phyloP scores from a whole-genome alignment of 64 coral and sea anemone genomes.

The Stichodactyla helianthus region DNA sequence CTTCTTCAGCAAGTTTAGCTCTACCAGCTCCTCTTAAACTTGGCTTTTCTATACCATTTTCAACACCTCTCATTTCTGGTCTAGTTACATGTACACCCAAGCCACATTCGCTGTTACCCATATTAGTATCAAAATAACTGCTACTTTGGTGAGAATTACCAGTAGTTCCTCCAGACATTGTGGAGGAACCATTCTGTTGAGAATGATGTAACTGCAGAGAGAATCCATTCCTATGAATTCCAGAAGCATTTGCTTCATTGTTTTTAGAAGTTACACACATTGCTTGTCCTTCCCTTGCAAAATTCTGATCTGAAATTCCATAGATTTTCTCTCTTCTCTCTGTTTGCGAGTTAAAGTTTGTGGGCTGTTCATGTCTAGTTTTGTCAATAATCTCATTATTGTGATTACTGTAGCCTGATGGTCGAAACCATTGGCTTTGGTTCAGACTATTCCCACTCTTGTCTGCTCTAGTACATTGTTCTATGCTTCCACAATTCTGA shows the following conservation, averaged over 20 bases:
- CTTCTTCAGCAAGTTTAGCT: constrained; percentile 67
- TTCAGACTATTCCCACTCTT: not conserved
- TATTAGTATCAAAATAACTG: not conserved
- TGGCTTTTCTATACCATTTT: not conserved
- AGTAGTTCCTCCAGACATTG: not conserved
- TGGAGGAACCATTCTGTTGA: not conserved
- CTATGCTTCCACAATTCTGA: too few relatives aligned
- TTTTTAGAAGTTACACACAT: not conserved
- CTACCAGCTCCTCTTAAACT: constrained; percentile 45
- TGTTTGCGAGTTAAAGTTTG: not conserved
- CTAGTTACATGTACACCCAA: not conserved
- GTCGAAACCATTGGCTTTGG: not conserved
- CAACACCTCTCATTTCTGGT: not conserved
- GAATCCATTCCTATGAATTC: too few relatives aligned
- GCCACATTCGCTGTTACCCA: not conserved
- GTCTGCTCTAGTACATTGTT: not conserved
- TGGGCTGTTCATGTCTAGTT: not conserved
- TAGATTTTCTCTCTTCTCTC: too few relatives aligned
- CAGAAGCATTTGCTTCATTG: too few relatives aligned
- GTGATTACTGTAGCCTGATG: not conserved
- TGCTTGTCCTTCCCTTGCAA: too few relatives aligned
- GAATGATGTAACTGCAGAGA: too few relatives aligned
- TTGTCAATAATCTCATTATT: not conserved
- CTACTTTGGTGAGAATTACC: not conserved
- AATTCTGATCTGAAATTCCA: too few relatives aligned